phyloP scores from a whole-genome alignment of 2,113 vertebrate genomes.

The Sylvia atricapilla region DNA sequence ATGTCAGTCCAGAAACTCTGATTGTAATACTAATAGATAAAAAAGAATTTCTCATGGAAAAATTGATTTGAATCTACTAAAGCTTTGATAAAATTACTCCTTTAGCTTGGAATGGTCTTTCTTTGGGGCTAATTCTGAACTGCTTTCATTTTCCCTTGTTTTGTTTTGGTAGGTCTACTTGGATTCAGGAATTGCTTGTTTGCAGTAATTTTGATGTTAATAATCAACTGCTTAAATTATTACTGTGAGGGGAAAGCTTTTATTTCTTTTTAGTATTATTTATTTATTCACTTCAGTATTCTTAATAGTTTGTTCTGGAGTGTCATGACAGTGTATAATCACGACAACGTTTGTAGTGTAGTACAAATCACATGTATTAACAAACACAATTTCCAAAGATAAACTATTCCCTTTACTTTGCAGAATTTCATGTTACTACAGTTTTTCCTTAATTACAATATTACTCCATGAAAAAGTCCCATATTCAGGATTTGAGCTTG shows the following conservation, averaged over 20 bases:
- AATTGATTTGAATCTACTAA: neutral
- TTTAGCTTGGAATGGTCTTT: neutral
- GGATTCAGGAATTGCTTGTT: neutral
- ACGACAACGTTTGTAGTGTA: neutral
- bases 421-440: neutral
- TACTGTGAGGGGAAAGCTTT: neutral
- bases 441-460: neutral
- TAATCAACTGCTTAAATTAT: accelerated
- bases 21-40: neutral
- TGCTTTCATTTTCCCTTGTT: neutral
- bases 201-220: neutral
- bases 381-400: neutral
- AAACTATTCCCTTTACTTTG: neutral
- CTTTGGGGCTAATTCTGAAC: neutral
- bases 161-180: neutral
- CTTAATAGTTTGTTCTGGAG: neutral
- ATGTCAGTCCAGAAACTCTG: neutral
- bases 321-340: neutral
- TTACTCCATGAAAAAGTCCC: neutral
- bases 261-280: neutral
- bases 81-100: neutral
- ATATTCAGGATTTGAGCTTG: neutral
- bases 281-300: neutral
- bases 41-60: neutral
- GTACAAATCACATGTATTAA: neutral